Base-by-base conservation (phyloP, 1,140 invertebrate species). In the Colletes gigas region DNA sequence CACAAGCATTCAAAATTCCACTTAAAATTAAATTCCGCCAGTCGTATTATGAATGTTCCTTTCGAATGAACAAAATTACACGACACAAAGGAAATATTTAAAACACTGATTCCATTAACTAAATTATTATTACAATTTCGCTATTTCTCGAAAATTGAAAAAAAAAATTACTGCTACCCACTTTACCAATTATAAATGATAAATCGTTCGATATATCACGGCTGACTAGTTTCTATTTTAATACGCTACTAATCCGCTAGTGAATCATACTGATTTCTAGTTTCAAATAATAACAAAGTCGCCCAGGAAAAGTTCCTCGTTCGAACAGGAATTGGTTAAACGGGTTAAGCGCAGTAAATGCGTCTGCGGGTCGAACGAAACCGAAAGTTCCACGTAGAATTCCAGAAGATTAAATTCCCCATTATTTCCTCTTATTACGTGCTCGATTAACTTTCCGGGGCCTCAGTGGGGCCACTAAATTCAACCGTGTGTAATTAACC, bases 401-500 rank as follows among this genome's bases (percentile, higher is more conserved):
- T 68, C 52, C 78, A 67, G 54, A 57, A 65, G 75, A 83, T 86
- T 83, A 82, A 88, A 88, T 81, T 84, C 83, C 57, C 82, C 78
- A 47, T 86, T 77, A 74, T 68, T 77, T 74, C 73, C 59, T 84
- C 86, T 88, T 84, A 88, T 89, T 89, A 89, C 63, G 65, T 82
- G 88, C 84, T 86, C 84, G 84, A 89, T 89, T 89, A 86, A 88
- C 83, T 86, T 82, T 81, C 82, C 63, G 62, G 44, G 44, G 52
- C 41, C 69, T 50, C 69, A 74, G 73, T 39, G 73, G 68, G 75
- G 78, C 55, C 79, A 80, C 71, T 85, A 83, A 89, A 85, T 85
- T 73, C 78, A 78, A 44, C 69, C 73, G 63, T 62, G 82, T 66
- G 78, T 85, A 89, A 89, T 88, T 88, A 84, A 83, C 72, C 70